Conservation (phyloP, 2,113 vertebrate genomes). For the Elanus axillaris region DNA sequence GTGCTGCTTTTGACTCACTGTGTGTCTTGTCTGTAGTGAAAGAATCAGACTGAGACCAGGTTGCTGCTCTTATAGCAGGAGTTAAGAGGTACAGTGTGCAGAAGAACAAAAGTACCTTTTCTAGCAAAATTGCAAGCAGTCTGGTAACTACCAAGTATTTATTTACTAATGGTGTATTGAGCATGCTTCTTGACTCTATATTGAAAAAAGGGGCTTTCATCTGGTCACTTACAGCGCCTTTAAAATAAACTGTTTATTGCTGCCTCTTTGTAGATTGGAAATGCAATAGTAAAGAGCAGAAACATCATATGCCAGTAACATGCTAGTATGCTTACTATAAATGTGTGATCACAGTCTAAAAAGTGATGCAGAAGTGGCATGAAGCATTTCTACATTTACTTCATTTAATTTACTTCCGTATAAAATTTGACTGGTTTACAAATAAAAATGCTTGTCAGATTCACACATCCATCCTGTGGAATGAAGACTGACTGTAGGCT, state of each 20-base stretch:
- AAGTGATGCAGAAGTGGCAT: background rate
- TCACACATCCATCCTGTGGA: background rate
- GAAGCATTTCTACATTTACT: background rate
- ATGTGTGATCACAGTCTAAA: background rate
- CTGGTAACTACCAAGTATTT: background rate
- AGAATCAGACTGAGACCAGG: background rate
- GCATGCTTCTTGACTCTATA: background rate
- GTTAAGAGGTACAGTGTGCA: background rate
- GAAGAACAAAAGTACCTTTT: background rate
- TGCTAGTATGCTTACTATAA: background rate
- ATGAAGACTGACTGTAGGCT: background rate
- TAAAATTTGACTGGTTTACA: background rate
- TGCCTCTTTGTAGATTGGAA: background rate
- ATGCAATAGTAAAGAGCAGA: background rate
- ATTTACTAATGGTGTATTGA: background rate
- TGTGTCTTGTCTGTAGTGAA: background rate
- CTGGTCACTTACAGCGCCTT: background rate
- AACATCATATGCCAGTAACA: background rate
- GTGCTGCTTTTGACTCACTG: background rate
- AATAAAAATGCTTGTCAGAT: background rate
- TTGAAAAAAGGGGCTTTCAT: background rate
- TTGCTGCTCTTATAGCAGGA: background rate
- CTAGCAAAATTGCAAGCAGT: background rate
- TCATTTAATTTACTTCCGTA: background rate
- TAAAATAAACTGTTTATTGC: background rate